A percentile compares a stretch with the other conserved stretches of the same genome.
Evolutionary conservation across 2,797 vertebrate species (phyloP).

Genomic region (Nothura maculosa): DNA sequence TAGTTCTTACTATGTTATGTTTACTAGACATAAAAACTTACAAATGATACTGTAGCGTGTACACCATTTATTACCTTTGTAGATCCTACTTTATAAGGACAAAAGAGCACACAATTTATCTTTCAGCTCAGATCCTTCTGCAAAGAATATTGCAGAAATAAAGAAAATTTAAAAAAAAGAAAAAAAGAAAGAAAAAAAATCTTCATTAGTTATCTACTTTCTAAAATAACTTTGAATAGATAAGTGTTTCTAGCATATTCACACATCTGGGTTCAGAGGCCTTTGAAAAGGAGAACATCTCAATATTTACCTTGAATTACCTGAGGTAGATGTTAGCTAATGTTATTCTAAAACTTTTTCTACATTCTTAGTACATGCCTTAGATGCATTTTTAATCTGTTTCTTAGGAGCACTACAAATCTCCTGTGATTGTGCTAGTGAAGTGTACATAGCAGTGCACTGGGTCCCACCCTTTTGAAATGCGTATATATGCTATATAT

Average conservation of each 20-base stretch:
- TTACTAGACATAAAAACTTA: neutral
- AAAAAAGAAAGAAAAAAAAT: neutral
- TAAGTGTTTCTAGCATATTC: neutral
- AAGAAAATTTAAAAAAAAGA: too few relatives aligned
- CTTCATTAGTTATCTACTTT: neutral
- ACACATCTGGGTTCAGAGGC: neutral
- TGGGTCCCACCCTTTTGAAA: constrained; percentile 39
- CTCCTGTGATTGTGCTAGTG: neutral
- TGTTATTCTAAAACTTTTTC: neutral
- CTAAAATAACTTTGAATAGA: neutral
- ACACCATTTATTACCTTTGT: neutral
- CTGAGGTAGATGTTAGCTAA: neutral
- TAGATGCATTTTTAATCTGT: neutral
- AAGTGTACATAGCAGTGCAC: neutral
- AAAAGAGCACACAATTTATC: neutral
- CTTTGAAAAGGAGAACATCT: neutral
- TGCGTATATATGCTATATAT: neutral
- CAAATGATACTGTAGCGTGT: neutral
- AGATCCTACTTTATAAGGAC: neutral
- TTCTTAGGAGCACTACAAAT: constrained; percentile 17
- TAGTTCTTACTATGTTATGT: neutral
- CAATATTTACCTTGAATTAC: neutral
- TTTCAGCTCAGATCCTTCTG: neutral
- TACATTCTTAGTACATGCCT: neutral
- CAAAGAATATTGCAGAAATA: neutral